phyloP scores from a whole-genome alignment of 2,113 vertebrate genomes.

The Macquaria australasica region DNA sequence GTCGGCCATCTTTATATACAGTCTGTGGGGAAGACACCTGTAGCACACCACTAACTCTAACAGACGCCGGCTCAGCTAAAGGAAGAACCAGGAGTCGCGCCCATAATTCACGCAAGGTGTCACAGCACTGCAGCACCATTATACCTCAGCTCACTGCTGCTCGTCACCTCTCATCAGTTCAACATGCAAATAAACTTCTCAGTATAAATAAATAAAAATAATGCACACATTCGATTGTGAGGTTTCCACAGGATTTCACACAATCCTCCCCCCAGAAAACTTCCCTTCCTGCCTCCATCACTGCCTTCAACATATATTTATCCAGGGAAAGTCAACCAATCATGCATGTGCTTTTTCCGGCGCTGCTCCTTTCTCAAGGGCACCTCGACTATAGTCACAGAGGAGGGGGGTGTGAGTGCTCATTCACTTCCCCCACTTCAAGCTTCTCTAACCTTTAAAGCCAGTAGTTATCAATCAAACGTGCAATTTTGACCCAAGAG shows the following conservation, averaged over 20 bases:
- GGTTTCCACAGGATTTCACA: not conserved
- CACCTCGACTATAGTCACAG: not conserved
- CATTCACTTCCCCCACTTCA: constrained; percentile 10
- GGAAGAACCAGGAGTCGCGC: too few species aligned
- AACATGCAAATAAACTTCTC: too few species aligned
- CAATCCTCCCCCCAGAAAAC: not conserved
- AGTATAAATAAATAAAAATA: too few species aligned
- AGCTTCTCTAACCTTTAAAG: constrained; percentile 44
- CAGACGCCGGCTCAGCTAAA: too few species aligned
- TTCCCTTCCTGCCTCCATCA: not conserved
- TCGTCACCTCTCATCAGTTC: too few species aligned
- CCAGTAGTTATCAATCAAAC: constrained; percentile 53
- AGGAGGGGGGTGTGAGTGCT: not conserved
- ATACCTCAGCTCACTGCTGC: too few species aligned
- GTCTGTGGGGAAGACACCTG: too few species aligned
- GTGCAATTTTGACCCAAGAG: constrained; percentile 23
- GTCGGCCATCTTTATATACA: too few species aligned
- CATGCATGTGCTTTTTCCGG: not conserved
- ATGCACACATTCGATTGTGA: too few species aligned
- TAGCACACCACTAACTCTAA: too few species aligned
- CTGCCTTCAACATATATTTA: not conserved
- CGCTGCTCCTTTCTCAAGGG: constrained; percentile 21
- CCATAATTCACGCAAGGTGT: too few species aligned
- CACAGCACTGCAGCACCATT: too few species aligned
- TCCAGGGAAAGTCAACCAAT: not conserved